A percentile compares a stretch with the other conserved stretches of the same genome.
Conservation (phyloP, 2,113 vertebrate genomes). For the Lanius collurio region DNA sequence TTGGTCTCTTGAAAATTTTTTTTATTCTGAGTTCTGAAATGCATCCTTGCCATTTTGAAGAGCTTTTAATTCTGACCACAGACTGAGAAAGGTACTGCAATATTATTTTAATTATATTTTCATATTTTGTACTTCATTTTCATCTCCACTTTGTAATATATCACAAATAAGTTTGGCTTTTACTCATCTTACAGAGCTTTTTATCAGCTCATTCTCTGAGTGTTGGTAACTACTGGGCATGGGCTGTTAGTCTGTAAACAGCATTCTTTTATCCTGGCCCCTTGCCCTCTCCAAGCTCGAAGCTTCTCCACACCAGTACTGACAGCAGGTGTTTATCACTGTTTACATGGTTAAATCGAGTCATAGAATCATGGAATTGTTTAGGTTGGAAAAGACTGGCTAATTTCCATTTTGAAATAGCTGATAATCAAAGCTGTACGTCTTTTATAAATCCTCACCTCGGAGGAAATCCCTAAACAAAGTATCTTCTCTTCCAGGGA, state of each 20-base stretch:
- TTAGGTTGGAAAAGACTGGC: not conserved
- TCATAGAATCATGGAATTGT: not conserved
- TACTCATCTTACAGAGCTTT: conserved; percentile 36
- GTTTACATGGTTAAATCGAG: not conserved
- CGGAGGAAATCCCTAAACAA: conserved; percentile 5
- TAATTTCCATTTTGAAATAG: conserved; percentile 26
- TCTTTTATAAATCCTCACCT: not conserved
- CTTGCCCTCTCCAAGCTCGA: not conserved
- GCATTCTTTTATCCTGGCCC: not conserved
- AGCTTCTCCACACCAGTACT: conserved; percentile 2
- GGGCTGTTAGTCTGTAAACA: not conserved
- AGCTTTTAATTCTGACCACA: conserved; percentile 48
- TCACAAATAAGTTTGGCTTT: conserved; percentile 33
- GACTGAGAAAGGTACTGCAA: conserved; percentile 49
- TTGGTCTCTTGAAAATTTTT: conserved; percentile 1
- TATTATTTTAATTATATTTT: conserved; percentile 50
- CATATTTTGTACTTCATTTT: conserved; percentile 45
- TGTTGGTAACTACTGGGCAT: not conserved
- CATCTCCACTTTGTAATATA: conserved; percentile 24
- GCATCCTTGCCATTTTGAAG: conserved; percentile 25
- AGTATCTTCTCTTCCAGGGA: conserved; percentile 83
- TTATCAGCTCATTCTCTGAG: conserved; percentile 11
- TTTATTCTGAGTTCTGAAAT: conserved; percentile 46
- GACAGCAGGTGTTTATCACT: not conserved
- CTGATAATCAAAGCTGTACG: not conserved